Evolutionary conservation across 1,140 invertebrate genomes (phyloP), one percentile per base, ranked within the genome.

Genomic region (Leptopilina boulardi): DNA sequence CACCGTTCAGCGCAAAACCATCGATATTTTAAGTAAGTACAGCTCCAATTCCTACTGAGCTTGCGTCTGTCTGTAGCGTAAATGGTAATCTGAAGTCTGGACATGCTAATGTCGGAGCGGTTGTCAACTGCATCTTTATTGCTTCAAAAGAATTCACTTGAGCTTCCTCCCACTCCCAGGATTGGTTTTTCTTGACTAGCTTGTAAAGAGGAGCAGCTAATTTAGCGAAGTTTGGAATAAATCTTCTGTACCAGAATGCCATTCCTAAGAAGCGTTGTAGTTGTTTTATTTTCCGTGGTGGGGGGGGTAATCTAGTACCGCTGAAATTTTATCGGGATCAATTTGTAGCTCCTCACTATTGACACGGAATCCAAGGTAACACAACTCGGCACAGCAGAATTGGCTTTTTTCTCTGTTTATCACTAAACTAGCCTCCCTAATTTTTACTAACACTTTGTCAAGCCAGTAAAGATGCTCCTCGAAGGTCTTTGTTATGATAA

Each of bases 21-120:
- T n/a, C 38, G 54, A 71, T 42, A 1, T 54, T 11, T 84, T 18
- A 82, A n/a, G n/a, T n/a, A n/a, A n/a, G n/a, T n/a, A n/a, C n/a
- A n/a, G n/a, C n/a, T n/a, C n/a, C n/a, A n/a, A n/a, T n/a, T n/a
- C n/a, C n/a, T n/a, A n/a, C n/a, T n/a, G n/a, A n/a, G n/a, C n/a
- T n/a, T n/a, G n/a, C 83, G 72, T 88, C 84, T 15, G 77, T 82
- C 72, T 83, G 76, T 19, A 86, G 75, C 77, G 34, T 75, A 71
- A 84, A 91, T 47, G 71, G 87, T 73, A 76, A 71, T 74, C 26
- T 83, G 77, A 83, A 87, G 73, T 80, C 75, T n/a, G 73, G 75
- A 11, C 75, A 42, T 2, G 70, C 19, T 11, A 73, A 38, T 2
- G 59, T 41, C 0, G 75, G 75, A 5, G 78, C 76, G 11, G 70